Evolutionary conservation across 2,797 vertebrate genomes (phyloP).

Genomic region (Coccyzus lansbergi): DNA sequence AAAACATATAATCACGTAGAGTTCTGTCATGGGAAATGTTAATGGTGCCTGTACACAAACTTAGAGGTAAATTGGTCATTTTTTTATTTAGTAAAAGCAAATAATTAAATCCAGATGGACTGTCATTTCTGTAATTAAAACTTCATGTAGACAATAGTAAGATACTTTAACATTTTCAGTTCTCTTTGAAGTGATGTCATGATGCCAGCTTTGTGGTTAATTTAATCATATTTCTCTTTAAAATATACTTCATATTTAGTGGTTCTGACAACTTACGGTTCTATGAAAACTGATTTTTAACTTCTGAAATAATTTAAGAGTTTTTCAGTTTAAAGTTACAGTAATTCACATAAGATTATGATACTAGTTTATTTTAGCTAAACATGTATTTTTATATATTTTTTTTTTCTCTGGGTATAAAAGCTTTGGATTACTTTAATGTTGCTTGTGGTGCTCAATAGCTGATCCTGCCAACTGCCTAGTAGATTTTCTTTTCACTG

Average conservation of each 20-base stretch:
- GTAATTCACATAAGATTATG: not conserved
- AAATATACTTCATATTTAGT: not conserved
- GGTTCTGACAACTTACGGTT: not conserved
- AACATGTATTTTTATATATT: not conserved
- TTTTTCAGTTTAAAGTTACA: not conserved
- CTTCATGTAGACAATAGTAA: not conserved
- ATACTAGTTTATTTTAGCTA: not conserved
- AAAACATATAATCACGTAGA: not conserved
- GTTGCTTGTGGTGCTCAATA: not conserved
- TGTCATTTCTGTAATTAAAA: not conserved
- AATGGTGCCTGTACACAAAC: not conserved
- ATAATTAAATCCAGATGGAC: not conserved
- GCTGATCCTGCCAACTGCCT: not conserved
- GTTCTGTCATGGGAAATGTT: not conserved
- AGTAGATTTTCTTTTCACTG: not conserved
- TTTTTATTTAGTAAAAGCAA: not conserved
- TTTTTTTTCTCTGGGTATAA: not conserved
- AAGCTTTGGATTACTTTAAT: not conserved
- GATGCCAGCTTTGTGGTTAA: not conserved
- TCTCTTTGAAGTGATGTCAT: not conserved
- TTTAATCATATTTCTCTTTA: not conserved
- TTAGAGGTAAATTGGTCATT: not conserved
- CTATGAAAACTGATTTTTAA: not conserved
- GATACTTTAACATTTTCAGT: not conserved
- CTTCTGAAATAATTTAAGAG: not conserved